These are phyloP conservation scores for Phalacrocorax pelagicus DNA, from an alignment of 2,113 vertebrate species.

Conservation along the genomic window DNA sequence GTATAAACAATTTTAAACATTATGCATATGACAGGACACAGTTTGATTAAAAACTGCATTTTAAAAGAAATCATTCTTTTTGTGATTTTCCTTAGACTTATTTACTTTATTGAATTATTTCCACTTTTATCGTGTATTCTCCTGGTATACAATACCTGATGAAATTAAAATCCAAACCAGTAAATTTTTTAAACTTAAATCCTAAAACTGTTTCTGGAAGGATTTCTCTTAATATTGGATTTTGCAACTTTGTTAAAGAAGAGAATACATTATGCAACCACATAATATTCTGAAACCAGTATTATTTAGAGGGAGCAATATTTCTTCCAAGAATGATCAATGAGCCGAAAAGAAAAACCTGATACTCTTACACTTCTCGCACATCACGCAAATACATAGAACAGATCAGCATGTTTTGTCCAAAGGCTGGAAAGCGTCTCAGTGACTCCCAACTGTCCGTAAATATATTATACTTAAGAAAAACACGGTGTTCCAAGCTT, in stretches of 20 bases:
- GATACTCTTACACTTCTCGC: conserved; percentile 46
- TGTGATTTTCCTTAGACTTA: not conserved
- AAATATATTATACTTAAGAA: conserved; percentile 94
- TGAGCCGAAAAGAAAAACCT: not conserved
- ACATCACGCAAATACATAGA: conserved; percentile 89
- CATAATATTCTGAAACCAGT: not conserved
- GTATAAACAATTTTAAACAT: not conserved
- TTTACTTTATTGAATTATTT: not conserved
- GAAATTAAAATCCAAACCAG: not conserved
- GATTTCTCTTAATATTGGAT: not conserved
- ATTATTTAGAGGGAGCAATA: not conserved
- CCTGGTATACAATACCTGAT: not conserved
- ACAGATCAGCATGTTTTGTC: conserved; percentile 91
- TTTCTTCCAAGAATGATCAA: not conserved
- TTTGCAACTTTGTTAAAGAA: not conserved
- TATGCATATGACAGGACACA: not conserved
- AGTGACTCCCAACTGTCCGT: conserved; percentile 88
- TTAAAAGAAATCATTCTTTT: not conserved
- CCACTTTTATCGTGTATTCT: not conserved
- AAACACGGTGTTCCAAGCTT: conserved; percentile 88
- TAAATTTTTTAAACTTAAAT: not conserved
- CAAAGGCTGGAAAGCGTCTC: conserved; percentile 86
- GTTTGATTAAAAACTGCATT: not conserved
- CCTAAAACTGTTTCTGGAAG: not conserved
- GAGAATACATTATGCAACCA: not conserved